phyloP scores from a whole-genome alignment of 2,113 vertebrate genomes.

The Pseudonaja textilis region DNA sequence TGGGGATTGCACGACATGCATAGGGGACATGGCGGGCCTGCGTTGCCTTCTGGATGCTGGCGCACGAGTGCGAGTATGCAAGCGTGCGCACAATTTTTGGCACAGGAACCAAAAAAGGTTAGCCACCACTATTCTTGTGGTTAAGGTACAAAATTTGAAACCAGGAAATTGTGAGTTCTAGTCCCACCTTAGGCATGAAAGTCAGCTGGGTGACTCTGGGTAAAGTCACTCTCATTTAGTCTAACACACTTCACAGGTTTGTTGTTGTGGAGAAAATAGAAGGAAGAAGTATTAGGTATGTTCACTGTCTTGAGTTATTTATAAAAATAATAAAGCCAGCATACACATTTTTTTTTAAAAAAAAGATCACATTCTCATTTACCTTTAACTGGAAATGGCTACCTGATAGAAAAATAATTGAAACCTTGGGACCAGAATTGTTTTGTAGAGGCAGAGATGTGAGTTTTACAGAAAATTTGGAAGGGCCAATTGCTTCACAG shows the following conservation, averaged over 20 bases:
- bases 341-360: not conserved
- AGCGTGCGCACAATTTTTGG: too few species aligned
- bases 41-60: too few species aligned
- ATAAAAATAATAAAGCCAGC: not conserved
- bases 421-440: not conserved
- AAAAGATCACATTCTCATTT: not conserved
- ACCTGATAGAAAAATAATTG: not conserved
- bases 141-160: not conserved
- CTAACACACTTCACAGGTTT: not conserved
- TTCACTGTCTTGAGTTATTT: not conserved
- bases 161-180: not conserved
- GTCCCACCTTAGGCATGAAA: not conserved
- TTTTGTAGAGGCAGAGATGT: not conserved
- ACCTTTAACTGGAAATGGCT: not conserved
- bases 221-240: not conserved
- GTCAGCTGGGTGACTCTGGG: not conserved
- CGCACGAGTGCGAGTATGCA: too few species aligned
- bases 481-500: not conserved
- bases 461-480: not conserved
- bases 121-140: too few species aligned
- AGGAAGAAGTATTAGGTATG: not conserved
- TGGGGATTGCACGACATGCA: too few species aligned
- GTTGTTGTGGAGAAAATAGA: not conserved
- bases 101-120: too few species aligned
- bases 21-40: too few species aligned